Percentiles rank a stretch among this genome's conserved stretches.
phyloP scores from a whole-genome alignment of 2,888 invertebrate genomes.

The Adineta ricciae region DNA sequence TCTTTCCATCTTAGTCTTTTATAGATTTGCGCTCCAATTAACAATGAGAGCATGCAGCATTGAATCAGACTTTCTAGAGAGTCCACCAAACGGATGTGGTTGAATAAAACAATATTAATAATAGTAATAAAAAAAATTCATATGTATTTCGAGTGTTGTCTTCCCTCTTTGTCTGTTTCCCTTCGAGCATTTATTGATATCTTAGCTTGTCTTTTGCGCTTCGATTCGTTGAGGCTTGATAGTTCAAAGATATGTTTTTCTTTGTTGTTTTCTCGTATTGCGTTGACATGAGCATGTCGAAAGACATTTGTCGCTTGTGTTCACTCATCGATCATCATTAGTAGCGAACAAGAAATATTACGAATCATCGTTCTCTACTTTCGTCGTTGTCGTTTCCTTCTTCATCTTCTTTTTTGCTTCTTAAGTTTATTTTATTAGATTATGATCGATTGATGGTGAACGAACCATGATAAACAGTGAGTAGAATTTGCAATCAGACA shows the following conservation, averaged over 20 bases:
- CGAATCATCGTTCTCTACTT: background rate
- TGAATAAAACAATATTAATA: background rate
- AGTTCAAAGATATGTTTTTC: background rate
- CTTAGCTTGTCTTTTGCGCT: background rate
- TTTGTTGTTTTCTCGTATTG: background rate
- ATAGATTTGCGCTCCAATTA: background rate
- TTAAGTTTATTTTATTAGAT: background rate
- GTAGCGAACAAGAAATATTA: background rate
- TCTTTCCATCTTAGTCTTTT: background rate
- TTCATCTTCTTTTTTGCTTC: background rate
- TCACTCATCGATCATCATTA: conserved; percentile 13
- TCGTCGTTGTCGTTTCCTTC: background rate
- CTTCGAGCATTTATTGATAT: background rate
- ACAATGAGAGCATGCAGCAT: background rate
- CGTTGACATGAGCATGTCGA: background rate
- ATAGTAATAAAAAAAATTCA: background rate
- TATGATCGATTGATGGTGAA: background rate
- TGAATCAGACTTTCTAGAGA: background rate
- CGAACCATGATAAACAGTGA: background rate
- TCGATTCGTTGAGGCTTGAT: background rate
- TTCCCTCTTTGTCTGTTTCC: background rate
- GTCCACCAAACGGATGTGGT: background rate
- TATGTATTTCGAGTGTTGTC: background rate
- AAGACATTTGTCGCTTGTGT: conserved; percentile 4
- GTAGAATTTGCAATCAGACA: background rate